These are phyloP conservation scores for Pyrochroa serraticornis DNA, from an alignment of 2,888 invertebrate species.

Conservation along the genomic window DNA sequence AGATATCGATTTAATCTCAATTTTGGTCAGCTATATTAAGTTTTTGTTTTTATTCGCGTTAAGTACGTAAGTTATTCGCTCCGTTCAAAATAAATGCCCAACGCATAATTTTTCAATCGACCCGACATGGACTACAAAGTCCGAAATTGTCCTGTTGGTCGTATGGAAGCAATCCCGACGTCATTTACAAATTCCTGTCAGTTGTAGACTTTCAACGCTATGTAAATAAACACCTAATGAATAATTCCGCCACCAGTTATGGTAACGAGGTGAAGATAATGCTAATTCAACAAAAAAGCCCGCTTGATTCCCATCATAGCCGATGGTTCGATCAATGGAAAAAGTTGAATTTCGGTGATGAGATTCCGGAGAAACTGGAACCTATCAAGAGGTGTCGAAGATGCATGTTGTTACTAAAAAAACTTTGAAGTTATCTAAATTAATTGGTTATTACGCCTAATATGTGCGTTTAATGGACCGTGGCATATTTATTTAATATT, in stretches of 20 bases:
- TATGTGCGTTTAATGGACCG: not conserved
- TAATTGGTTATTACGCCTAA: not conserved
- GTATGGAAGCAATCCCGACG: too few relatives aligned
- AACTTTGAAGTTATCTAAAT: not conserved
- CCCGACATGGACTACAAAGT: too few relatives aligned
- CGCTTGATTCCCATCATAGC: conserved; percentile 14
- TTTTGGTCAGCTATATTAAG: too few relatives aligned
- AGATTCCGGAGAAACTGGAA: conserved; percentile 5
- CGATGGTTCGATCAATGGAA: too few relatives aligned
- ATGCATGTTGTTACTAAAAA: too few relatives aligned
- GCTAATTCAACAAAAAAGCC: conserved; percentile 18
- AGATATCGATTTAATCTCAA: too few relatives aligned
- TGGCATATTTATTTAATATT: not conserved
- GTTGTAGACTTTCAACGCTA: too few relatives aligned
- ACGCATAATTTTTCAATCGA: conserved; percentile 1
- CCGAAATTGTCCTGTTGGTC: too few relatives aligned
- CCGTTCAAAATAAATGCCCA: conserved; percentile 11
- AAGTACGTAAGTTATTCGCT: conserved; percentile 1
- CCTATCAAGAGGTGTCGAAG: too few relatives aligned
- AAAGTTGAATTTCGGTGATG: not conserved
- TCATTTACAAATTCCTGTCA: too few relatives aligned
- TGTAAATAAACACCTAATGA: conserved; percentile 17
- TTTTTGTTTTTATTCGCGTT: too few relatives aligned
- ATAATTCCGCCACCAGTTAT: conserved; percentile 25
- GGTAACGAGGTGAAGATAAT: conserved; percentile 18